Base-by-base conservation (phyloP, 2,888 invertebrate genomes). In the Dolichopus griseipennis region DNA sequence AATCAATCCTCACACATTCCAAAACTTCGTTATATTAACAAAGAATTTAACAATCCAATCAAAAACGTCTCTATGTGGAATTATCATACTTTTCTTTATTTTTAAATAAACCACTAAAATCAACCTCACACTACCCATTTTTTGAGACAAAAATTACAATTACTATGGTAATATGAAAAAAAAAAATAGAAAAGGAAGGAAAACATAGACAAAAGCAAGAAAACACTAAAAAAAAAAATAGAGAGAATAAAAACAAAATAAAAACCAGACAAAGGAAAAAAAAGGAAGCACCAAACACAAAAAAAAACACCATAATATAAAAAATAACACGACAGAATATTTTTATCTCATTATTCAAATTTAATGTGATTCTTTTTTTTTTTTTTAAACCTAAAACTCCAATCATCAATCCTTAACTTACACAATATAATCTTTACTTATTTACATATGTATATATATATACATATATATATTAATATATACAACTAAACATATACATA, bases 281-380 rank as follows among this genome's bases (percentile, higher is more conserved):
- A 52, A 52, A 52, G 6, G 18, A 52, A 52, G 6, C 52, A 1
- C 15, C 18, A 52, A 18, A 52, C 2, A 52, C 27, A 27, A 18
- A 12, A 52, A 52, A 27, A 27, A 27, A 52, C 9, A 52, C 1
- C 9, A 52, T 6, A 43, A 2, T 12, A 52, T 37, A 52, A 52
- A 52, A 52, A 52, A 12, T 41, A 41, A 5, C 41, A 41, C 41
- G 52, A 52, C 6, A 52, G 52, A 52, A 52, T 52, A 52, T 52
- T 52, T 52, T 52, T 52, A 52, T 52, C 52, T 52, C 52, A 52
- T 52, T 52, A 52, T 52, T 52, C 52, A 52, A 52, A 52, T 52
- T 52, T 52, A 18, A 52, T 52, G 18, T 52, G 52, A 52, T 52
- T 52, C 52, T 6, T 15, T 52, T 18, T 52, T 18, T 52, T 52